These are phyloP conservation scores for Sphaerophoria rueppellii DNA, from an alignment of 2,888 invertebrate genomes.

Conservation along the genomic window DNA sequence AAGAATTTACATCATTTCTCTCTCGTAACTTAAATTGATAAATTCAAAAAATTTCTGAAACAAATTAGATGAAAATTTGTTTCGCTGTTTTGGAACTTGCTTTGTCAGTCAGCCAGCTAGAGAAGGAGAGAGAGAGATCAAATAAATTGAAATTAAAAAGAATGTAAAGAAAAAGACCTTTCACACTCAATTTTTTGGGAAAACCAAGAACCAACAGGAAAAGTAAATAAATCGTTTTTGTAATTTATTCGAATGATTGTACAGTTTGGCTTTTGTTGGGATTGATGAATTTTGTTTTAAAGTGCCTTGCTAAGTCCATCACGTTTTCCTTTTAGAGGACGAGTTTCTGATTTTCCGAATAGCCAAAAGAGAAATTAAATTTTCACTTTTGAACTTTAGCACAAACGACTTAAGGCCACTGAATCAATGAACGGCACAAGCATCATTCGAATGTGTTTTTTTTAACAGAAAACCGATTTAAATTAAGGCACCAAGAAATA, in stretches of 20 bases:
- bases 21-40: conserved; percentile 7
- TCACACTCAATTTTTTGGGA: conserved; percentile 17
- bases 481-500: no score
- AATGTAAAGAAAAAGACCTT: conserved; percentile 1
- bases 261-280: conserved; percentile 6
- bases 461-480: no score
- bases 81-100: conserved; percentile 6
- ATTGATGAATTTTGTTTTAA: no score
- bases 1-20: conserved; percentile 59
- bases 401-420: no score
- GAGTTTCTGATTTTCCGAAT: no score
- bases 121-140: background rate
- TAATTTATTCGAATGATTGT: conserved; percentile 41
- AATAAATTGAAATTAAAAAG: background rate
- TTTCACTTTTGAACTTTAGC: no score
- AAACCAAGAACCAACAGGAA: conserved; percentile 3
- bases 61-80: conserved; percentile 25
- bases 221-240: conserved; percentile 30
- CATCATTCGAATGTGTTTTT: no score
- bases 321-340: no score
- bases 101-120: conserved; percentile 3
- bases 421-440: no score
- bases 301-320: no score
- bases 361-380: no score
- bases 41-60: conserved; percentile 15